A percentile compares a stretch with the other conserved stretches of the same genome.
phyloP scores from a whole-genome alignment of 2,797 vertebrate species.

The Mus caroli region DNA sequence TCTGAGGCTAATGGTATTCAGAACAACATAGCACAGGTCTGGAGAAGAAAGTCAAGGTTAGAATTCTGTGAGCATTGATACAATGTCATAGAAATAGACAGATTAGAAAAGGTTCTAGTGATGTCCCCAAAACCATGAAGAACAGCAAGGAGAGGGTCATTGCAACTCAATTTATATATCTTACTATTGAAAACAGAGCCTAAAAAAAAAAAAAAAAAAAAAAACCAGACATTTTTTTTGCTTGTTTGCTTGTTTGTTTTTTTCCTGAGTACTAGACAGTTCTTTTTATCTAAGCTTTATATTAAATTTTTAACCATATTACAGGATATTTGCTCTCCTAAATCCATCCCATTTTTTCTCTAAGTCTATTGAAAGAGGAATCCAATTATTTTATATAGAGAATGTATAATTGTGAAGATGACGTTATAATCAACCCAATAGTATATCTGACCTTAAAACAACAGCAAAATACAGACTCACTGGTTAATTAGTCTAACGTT shows the following conservation, averaged over 20 bases:
- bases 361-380: background rate
- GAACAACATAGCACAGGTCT: background rate
- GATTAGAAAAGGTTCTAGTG: background rate
- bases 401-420: background rate
- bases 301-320: background rate
- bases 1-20: background rate
- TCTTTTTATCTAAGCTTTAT: background rate
- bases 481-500: constrained; percentile 32
- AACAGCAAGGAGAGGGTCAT: background rate
- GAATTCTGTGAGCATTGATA: background rate
- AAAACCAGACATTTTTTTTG: background rate
- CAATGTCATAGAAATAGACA: background rate
- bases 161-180: background rate
- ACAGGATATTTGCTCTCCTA: constrained; percentile 15
- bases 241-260: background rate
- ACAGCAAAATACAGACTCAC: background rate
- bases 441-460: background rate
- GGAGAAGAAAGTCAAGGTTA: background rate
- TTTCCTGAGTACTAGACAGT: background rate
- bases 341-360: background rate
- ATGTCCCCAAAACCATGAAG: background rate
- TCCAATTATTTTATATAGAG: background rate
- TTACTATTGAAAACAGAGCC: background rate
- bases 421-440: background rate
- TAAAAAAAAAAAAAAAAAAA: background rate